phyloP scores from a whole-genome alignment of 2,113 vertebrate species.

The Corythornis cristatus region DNA sequence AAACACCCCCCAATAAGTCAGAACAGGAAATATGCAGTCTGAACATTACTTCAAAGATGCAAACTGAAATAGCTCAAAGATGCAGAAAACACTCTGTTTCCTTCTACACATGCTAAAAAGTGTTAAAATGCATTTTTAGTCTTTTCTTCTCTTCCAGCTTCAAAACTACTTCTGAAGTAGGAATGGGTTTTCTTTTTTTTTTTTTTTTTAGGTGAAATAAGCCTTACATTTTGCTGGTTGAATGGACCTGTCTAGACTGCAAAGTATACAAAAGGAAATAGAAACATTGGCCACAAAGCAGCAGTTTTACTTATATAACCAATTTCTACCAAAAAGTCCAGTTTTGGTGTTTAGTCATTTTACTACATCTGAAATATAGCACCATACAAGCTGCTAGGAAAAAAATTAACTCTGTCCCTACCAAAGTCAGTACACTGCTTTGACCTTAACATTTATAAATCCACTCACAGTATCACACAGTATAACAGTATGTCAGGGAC shows the following conservation, averaged over 20 bases:
- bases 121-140: background rate
- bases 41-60: background rate
- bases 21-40: background rate
- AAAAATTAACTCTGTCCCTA: background rate
- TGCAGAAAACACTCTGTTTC: background rate
- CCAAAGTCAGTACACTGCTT: background rate
- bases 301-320: background rate
- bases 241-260: background rate
- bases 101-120: background rate
- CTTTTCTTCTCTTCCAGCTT: background rate
- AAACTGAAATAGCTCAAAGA: background rate
- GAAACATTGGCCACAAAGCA: background rate
- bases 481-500: too few relatives aligned
- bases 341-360: background rate
- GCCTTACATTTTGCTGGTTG: background rate
- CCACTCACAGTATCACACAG: background rate
- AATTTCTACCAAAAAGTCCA: background rate
- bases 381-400: background rate
- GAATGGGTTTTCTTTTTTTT: rapidly evolving
- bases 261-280: background rate
- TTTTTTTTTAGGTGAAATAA: background rate
- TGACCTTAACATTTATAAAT: background rate
- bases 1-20: background rate
- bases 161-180: background rate
- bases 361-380: background rate